phyloP scores from a whole-genome alignment of 2,888 invertebrate genomes.

The Ditylenchus weischeri region DNA sequence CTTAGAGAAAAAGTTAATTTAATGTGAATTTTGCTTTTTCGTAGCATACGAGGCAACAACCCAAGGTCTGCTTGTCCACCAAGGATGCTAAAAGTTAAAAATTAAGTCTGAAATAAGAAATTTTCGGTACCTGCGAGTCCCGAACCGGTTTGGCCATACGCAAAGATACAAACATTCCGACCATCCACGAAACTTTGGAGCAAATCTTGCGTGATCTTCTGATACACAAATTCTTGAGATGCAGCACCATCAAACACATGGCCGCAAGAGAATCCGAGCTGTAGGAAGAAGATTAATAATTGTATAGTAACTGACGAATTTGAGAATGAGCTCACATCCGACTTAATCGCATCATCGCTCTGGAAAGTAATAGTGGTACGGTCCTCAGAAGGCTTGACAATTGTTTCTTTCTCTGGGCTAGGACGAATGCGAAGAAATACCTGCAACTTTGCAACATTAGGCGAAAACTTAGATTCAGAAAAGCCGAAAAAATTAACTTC shows the following conservation, averaged over 20 bases:
- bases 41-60: conserved; percentile 26
- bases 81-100: conserved; percentile 22
- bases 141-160: conserved; percentile 62
- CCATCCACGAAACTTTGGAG: conserved; percentile 60
- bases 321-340: neutral
- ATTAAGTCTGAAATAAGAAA: too few relatives aligned
- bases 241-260: conserved; percentile 18
- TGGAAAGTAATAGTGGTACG: neutral
- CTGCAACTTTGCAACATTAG: neutral
- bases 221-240: conserved; percentile 58
- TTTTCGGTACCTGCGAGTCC: conserved; percentile 60
- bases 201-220: conserved; percentile 57
- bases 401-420: neutral
- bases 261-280: conserved; percentile 15
- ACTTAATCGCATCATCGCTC: neutral
- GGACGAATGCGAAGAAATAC: conserved; percentile 8
- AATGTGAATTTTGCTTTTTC: too few relatives aligned
- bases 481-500: too few relatives aligned
- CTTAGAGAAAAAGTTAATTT: too few relatives aligned
- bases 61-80: conserved; percentile 23
- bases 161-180: conserved; percentile 62
- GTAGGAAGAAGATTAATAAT: neutral
- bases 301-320: neutral
- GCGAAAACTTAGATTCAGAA: too few relatives aligned
- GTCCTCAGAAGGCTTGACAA: neutral